These are phyloP conservation scores for Gymnobelideus leadbeateri DNA, from an alignment of 2,113 vertebrate genomes.

Conservation along the genomic window DNA sequence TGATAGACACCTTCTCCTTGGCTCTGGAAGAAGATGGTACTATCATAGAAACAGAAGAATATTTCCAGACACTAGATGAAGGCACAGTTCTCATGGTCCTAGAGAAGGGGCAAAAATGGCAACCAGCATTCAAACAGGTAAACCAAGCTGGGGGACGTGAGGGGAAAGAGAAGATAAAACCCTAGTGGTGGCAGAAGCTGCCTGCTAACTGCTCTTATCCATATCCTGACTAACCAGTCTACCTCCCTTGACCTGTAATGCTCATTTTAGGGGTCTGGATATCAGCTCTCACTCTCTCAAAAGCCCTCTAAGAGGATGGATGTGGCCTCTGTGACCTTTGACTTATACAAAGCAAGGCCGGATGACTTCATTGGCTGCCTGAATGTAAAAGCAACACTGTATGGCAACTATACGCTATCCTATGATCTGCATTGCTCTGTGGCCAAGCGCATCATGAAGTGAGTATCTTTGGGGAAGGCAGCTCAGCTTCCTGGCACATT, in stretches of 20 bases:
- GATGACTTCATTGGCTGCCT: constrained; percentile 94
- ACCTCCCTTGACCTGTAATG: neutral
- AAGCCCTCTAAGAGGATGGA: constrained; percentile 87
- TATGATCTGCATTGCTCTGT: constrained; percentile 92
- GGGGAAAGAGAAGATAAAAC: neutral
- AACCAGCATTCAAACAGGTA: constrained; percentile 80
- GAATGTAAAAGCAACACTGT: constrained; percentile 94
- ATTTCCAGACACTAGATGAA: constrained; percentile 89
- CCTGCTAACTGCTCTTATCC: neutral
- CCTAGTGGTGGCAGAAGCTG: neutral
- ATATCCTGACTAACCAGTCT: neutral
- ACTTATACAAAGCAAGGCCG: constrained; percentile 94
- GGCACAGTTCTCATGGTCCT: constrained; percentile 91
- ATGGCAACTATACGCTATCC: constrained; percentile 93
- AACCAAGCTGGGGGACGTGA: neutral
- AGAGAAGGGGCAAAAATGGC: constrained; percentile 91
- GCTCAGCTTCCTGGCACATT: neutral
- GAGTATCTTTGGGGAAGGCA: constrained; percentile 61
- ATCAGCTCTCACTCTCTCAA: constrained; percentile 79
- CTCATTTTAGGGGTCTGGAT: constrained; percentile 59
- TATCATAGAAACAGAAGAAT: constrained; percentile 91
- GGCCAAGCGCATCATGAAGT: constrained; percentile 89
- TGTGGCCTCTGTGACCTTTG: constrained; percentile 92
- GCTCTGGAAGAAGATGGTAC: constrained; percentile 97
- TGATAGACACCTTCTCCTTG: constrained; percentile 78